Evolutionary conservation across 2,888 invertebrate species (phyloP), one percentile per base, ranked within the genome.

Genomic region (Xanthorhoe spadicearia): DNA sequence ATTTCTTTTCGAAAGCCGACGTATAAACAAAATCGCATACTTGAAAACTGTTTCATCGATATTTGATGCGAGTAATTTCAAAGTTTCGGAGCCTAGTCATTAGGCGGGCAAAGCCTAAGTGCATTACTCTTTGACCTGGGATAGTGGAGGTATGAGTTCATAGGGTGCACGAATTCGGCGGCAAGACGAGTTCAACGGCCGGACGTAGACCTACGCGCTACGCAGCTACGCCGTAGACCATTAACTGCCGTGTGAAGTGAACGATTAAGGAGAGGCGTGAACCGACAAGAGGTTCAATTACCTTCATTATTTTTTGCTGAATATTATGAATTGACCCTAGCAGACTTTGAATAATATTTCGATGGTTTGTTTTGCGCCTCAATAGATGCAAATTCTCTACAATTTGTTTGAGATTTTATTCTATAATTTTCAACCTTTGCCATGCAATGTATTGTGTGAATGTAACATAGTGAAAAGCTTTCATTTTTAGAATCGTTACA

Each of bases 191-290:
- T 86, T 90, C 88, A 86, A 83, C 76, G 90, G 73, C 90, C 90
- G 89, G 85, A 76, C 89, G 87, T 88, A 91, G 89, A 87, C 87
- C 87, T 84, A 90, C 84, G 87, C 81, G 86, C 87, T 89, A 89
- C 88, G 89, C 86, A 89, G 86, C 90, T 91, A 91, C 92, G 90
- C 66, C 89, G 89, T 89, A 89, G 89, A 82, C 74, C 76, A 77
- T 80, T 80, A 78, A 77, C 76, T 77, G 74, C 73, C 68, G 74
- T 74, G 75, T 75, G 75, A 77, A 75, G 72, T 76, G 43, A 57
- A 64, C 66, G 59, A 55, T 69, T 67, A 63, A 62, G 59, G 55
- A 59, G 61, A 58, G 61, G 59, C 55, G 51, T 55, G 53, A 62
- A 58, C 59, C 66, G 59, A 59, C 51, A 48, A 63, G 57, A 68